Percentiles rank a stretch among this genome's conserved stretches.
Conservation (phyloP, 35 echinoderm and acorn worm genomes). For the Acanthaster planci region DNA sequence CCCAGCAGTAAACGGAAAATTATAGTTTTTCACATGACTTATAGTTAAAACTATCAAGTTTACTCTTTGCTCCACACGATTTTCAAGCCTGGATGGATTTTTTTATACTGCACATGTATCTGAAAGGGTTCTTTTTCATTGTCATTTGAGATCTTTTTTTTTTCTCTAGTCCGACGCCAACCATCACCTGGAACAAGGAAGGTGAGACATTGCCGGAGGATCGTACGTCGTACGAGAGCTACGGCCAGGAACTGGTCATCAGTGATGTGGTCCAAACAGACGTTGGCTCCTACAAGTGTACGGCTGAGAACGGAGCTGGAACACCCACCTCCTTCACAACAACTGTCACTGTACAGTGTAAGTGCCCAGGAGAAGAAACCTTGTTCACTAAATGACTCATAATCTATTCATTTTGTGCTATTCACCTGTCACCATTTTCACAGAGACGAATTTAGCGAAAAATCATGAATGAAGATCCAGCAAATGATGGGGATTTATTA, state of each 20-base stretch:
- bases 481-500: too few relatives aligned
- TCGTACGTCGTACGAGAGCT: background rate
- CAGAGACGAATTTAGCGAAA: too few relatives aligned
- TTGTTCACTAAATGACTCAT: too few relatives aligned
- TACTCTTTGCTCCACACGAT: too few relatives aligned
- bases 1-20: too few relatives aligned
- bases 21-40: too few relatives aligned
- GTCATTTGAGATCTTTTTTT: background rate
- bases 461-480: too few relatives aligned
- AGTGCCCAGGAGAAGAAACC: background rate
- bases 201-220: constrained; percentile 28
- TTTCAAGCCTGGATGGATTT: too few relatives aligned
- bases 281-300: constrained; percentile 39
- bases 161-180: constrained; percentile 45
- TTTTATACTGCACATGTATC: background rate
- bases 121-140: background rate
- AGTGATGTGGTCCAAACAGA: constrained; percentile 11
- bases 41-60: too few relatives aligned
- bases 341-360: constrained; percentile 38
- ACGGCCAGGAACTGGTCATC: constrained; percentile 43
- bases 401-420: too few relatives aligned
- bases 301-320: background rate
- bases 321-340: background rate
- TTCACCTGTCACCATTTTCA: background rate
- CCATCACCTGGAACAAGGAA: constrained; percentile 35